Evolutionary conservation across 2,113 vertebrate species (phyloP).

Genomic region (Todiramphus saurophagus): DNA sequence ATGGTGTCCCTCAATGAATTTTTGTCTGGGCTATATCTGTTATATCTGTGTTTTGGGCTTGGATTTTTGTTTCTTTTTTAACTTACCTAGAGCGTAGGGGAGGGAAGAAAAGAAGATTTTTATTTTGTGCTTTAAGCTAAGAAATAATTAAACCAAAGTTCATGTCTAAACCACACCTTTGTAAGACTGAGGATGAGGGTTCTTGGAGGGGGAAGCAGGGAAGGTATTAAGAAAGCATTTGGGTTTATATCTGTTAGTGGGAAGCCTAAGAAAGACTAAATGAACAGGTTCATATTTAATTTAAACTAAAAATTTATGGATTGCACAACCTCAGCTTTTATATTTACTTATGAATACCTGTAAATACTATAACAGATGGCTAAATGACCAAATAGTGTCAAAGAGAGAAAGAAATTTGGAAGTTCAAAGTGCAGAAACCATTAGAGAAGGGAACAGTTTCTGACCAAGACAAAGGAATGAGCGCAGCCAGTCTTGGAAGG

Average conservation of each 20-base stretch:
- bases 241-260: not conserved
- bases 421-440: not conserved
- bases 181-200: no score
- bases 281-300: not conserved
- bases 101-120: not conserved
- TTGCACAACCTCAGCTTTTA: not conserved
- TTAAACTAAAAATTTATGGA: not conserved
- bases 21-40: no score
- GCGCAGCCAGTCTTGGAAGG: not conserved
- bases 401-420: not conserved
- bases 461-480: not conserved
- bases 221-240: not conserved
- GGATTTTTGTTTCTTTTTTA: not conserved
- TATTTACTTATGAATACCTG: not conserved
- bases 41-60: not conserved
- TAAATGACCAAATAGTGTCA: not conserved
- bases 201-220: not conserved
- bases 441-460: not conserved
- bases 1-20: not conserved
- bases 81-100: not conserved
- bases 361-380: fast-evolving
- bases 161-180: not conserved
- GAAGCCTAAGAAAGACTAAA: not conserved
- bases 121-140: not conserved
- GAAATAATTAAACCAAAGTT: not conserved